These are phyloP conservation scores for Chaetorhynchus papuensis DNA, from an alignment of 2,113 vertebrate species.

Conservation along the genomic window DNA sequence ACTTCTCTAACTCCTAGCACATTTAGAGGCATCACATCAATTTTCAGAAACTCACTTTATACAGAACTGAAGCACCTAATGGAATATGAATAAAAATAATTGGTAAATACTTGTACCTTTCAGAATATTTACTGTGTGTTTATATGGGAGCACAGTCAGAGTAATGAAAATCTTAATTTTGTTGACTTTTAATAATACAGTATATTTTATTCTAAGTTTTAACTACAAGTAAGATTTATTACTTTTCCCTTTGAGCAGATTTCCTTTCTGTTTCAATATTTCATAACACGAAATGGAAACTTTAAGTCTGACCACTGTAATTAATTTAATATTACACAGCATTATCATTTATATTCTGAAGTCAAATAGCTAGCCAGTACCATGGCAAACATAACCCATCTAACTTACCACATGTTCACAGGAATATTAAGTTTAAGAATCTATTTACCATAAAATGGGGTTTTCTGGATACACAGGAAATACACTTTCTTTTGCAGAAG, in stretches of 20 bases:
- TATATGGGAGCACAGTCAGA: neutral
- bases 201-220: neutral
- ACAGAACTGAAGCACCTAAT: neutral
- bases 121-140: neutral
- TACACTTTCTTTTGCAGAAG: slow-evolving; percentile 8
- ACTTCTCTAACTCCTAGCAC: neutral
- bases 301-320: neutral
- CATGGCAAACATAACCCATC: neutral
- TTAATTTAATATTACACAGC: neutral
- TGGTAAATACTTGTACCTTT: neutral
- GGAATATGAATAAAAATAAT: neutral
- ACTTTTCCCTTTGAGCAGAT: neutral
- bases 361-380: neutral
- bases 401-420: neutral
- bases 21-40: slow-evolving; percentile 17
- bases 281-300: neutral
- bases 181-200: neutral
- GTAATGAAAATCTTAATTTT: neutral
- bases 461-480: slow-evolving; percentile 8
- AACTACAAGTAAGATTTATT: slow-evolving; percentile 4
- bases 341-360: neutral
- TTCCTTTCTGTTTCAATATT: neutral
- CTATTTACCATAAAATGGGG: slow-evolving; percentile 21
- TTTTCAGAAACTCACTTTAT: slow-evolving; percentile 42
- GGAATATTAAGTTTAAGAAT: slow-evolving; percentile 24